phyloP scores from a whole-genome alignment of 2,888 invertebrate species.

The Phaedon cochleariae region DNA sequence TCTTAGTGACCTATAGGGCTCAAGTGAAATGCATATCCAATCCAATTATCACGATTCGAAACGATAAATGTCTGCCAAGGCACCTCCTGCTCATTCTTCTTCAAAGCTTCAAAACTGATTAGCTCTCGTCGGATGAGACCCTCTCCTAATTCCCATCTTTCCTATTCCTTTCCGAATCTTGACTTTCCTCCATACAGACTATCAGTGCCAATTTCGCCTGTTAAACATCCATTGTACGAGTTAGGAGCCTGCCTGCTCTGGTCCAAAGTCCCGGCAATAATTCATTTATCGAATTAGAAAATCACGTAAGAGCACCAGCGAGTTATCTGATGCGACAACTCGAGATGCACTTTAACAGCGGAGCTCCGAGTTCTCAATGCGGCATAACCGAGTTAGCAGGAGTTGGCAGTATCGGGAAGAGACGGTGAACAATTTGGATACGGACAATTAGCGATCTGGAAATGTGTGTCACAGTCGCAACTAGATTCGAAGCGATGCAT shows the following conservation, averaged over 20 bases:
- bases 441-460: conserved; percentile 39
- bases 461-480: no score
- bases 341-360: conserved; percentile 36
- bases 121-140: no score
- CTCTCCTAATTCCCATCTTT: no score
- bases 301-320: conserved; percentile 29
- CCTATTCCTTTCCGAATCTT: no score
- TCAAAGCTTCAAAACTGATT: no score
- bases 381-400: conserved; percentile 44
- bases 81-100: no score
- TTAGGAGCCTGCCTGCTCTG: background rate
- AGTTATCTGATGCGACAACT: conserved; percentile 34
- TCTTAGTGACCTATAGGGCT: no score
- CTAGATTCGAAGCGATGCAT: no score
- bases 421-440: conserved; percentile 39
- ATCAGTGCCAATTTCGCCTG: conserved; percentile 2
- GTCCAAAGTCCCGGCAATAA: conserved; percentile 11
- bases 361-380: conserved; percentile 38
- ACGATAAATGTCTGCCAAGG: no score
- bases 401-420: conserved; percentile 37
- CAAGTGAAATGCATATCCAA: no score
- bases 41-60: no score
- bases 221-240: conserved; percentile 11
- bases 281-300: conserved; percentile 36
- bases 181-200: background rate